These are phyloP conservation scores for Pterostichus madidus DNA, from an alignment of 2,888 invertebrate genomes.

Conservation along the genomic window DNA sequence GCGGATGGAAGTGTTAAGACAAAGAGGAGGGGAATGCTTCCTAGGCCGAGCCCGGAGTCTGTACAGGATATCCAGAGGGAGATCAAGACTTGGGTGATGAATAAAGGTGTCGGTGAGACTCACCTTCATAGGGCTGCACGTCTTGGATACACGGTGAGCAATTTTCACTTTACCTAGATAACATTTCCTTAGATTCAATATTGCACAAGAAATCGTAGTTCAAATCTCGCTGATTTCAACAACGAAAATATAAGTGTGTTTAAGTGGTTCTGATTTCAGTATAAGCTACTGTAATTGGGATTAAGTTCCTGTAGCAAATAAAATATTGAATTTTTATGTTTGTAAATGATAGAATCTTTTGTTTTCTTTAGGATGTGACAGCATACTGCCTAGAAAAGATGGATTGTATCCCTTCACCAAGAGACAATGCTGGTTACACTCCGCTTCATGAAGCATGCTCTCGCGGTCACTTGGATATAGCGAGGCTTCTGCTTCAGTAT, in stretches of 20 bases:
- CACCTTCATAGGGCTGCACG: slow-evolving; percentile 94
- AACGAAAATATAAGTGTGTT: too few relatives aligned
- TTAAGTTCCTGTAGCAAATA: too few relatives aligned
- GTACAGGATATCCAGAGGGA: slow-evolving; percentile 90
- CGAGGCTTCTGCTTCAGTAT: slow-evolving; percentile 89
- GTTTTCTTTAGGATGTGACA: slow-evolving; percentile 86
- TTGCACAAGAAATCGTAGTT: too few relatives aligned
- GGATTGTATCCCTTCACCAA: slow-evolving; percentile 89
- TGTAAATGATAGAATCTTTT: background rate
- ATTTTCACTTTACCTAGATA: slow-evolving; percentile 50
- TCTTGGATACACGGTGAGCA: slow-evolving; percentile 90
- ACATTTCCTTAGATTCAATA: too few relatives aligned
- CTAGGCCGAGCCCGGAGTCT: slow-evolving; percentile 82
- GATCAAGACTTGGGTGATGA: slow-evolving; percentile 94
- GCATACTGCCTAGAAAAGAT: slow-evolving; percentile 94
- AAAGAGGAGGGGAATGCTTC: slow-evolving; percentile 77
- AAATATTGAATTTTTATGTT: too few relatives aligned
- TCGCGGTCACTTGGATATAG: slow-evolving; percentile 92
- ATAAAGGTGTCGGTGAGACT: slow-evolving; percentile 96
- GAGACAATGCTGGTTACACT: slow-evolving; percentile 96
- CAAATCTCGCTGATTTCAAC: too few relatives aligned
- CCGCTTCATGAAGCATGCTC: slow-evolving; percentile 96
- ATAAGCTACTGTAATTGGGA: background rate
- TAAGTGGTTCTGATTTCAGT: too few relatives aligned
- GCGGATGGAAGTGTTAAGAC: slow-evolving; percentile 75